Base-by-base conservation (phyloP, 2,888 invertebrate genomes). In the Neocrepidodera transversa region DNA sequence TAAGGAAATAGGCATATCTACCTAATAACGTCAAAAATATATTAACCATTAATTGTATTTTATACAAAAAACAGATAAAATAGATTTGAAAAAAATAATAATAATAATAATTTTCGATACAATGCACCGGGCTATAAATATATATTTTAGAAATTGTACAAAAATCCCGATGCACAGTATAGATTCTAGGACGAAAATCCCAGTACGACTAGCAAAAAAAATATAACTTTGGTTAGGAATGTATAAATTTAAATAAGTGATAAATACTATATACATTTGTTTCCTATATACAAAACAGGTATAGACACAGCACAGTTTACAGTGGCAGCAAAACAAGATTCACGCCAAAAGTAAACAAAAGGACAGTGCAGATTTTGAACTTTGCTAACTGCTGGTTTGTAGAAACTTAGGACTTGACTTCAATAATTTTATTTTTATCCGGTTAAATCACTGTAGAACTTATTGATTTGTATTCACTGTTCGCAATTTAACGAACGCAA, bases 321-420 rank as follows among this genome's bases (percentile, higher is more conserved):
- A 79, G 75, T 72, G 77, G 76, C 75, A 66, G 64, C 66, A 69
- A 69, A 69, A 64, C 68, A 68, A 67, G 71, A 66, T 17, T 45
- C 10, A 28, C 13, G 30, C 43, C 53, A 64, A 68, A 72, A 68
- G 65, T 69, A 72, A 74, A 74, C 71, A 64, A 67, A 73, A 67
- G 26, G 66, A 62, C 54, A 64, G 74, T 79, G 79, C 79, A 79
- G 79, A 79, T 79, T 78, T 76, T 78, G 74, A 76, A 78, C 79
- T 79, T 67, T 79, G 79, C 75, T 76, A 76, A 78, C 77, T 79
- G 79, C 76, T 79, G 78, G 77, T 76, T 77, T 67, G 64, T 72
- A 74, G 20, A 76, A 76, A 77, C 72, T 71, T 71, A 77, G 74
- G 74, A 76, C 75, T 77, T 77, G 77, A 75, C 74, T 71, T 75